Evolutionary conservation across 2,888 invertebrate species (phyloP), one percentile per base, ranked within the genome.

Genomic region (Lypha dubia): DNA sequence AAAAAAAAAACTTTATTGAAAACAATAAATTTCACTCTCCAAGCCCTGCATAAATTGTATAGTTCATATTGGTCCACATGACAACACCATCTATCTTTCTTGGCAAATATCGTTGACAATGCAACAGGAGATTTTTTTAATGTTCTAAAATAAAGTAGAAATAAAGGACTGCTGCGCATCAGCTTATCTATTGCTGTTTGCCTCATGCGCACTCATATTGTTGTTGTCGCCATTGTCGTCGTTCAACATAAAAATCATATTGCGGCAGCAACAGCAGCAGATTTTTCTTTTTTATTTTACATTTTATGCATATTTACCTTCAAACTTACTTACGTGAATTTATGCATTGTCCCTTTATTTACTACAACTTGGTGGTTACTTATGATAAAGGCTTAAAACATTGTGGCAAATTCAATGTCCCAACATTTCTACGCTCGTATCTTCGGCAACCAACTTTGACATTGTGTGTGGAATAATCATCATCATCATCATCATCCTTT

Each of bases 121-220:
- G 81, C 77, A 81, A 79, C 81, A 84, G 81, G 77, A 80, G 84
- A 79, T 60, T 24, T 58, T 17, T 9, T 68, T 38, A n/a, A 41
- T 60, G 51, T 44, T 79, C 56, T 65, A 28, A 67, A 74, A 58
- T 65, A 60, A 79, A 46, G 65, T 44, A 49, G 28, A 71, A 74
- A 70, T 67, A 80, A 84, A 81, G 68, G 70, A 70, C 77, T 84
- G 84, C 74, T 84, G 84, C 84, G 84, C 84, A 81, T 81, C 77
- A 81, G 84, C 77, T 81, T 84, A 84, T 84, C 84, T 77, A 58
- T 74, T 79, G 77, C 77, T 84, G 60, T 65, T 49, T 77, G 68
- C 77, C 84, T 81, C 70, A 81, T 84, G 84, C 84, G 84, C 84
- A 84, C 74, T 81, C 84, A 84, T 74, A 84, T 84, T 84, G 81